These are phyloP conservation scores for Bombus huntii DNA, from an alignment of 1,140 invertebrate genomes.

Conservation along the genomic window DNA sequence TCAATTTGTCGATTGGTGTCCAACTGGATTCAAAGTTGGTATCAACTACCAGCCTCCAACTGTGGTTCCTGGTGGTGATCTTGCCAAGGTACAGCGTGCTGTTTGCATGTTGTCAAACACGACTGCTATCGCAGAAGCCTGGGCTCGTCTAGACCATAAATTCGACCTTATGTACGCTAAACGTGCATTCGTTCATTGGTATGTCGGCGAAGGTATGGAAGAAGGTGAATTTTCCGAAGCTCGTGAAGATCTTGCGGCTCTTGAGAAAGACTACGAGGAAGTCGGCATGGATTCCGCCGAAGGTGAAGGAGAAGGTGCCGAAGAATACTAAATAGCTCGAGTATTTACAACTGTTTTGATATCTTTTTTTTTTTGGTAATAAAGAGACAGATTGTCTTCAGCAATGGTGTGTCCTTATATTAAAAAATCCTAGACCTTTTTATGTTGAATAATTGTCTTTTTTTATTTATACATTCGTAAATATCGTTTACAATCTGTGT, in stretches of 20 bases:
- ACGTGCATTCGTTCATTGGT: slow-evolving; percentile 67
- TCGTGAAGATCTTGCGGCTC: slow-evolving; percentile 63
- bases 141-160: slow-evolving; percentile 64
- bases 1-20: slow-evolving; percentile 88
- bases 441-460: slow-evolving; percentile 9
- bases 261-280: slow-evolving; percentile 67
- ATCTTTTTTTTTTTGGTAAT: slow-evolving; percentile 52
- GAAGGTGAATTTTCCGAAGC: slow-evolving; percentile 67
- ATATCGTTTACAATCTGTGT: not conserved
- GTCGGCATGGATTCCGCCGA: slow-evolving; percentile 66
- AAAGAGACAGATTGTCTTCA: slow-evolving; percentile 38
- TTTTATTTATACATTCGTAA: not conserved
- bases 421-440: slow-evolving; percentile 4
- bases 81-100: slow-evolving; percentile 65
- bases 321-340: slow-evolving; percentile 59
- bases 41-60: slow-evolving; percentile 66
- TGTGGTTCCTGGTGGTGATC: slow-evolving; percentile 64
- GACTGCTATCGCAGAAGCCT: slow-evolving; percentile 64
- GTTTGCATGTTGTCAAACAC: slow-evolving; percentile 75
- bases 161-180: slow-evolving; percentile 68
- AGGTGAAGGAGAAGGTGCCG: slow-evolving; percentile 63
- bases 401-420: not conserved
- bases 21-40: slow-evolving; percentile 87
- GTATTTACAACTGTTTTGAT: slow-evolving; percentile 30
- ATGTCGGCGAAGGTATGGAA: slow-evolving; percentile 67